Evolutionary conservation across 1,140 invertebrate genomes (phyloP), one percentile per base, ranked within the genome.

Genomic region (Drosophila prosaltans): DNA sequence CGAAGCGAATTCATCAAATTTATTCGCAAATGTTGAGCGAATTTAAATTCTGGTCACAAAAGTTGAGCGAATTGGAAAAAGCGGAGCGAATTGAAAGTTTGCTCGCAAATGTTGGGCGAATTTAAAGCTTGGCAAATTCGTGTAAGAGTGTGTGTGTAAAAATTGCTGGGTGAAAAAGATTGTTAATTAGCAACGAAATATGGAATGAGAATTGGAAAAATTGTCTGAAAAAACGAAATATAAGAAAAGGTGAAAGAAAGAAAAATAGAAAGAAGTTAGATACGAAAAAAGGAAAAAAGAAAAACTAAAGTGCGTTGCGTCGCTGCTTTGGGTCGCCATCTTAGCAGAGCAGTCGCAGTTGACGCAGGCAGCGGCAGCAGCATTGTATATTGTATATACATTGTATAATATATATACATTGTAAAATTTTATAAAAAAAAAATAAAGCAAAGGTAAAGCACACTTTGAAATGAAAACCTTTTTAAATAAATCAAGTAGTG

Each of bases 301-400:
- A 78, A 61, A 66, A 74, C 68, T 83, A 89, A 88, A 88, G 80
- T 88, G 84, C 80, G 83, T 89, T 86, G 74, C 74, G 69, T 72
- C 84, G 81, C 84, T 83, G 76, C 80, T 67, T 72, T 66, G 81
- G 76, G 83, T 89, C 84, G 83, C 83, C 83, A 88, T 88, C 84
- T 89, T 74, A 89, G 83, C 69, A 64, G 69, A 72, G 76, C 45
- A 51, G 45, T 59, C 21, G 28, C 62, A 51, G 43, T 39, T 26
- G 60, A 64, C 62, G 43, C 41, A 51, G 60, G 40, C 60, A 30
- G 60, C 72, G 30, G 41, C 71, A 59, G 57, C 57, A 59, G 55
- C 55, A 24, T 40, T 59, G 32, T 36, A 36, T 36, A 36, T 36
- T 36, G 32, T 36, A 36, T 36, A 36, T 36, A 36, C 32, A 36